Evolutionary conservation across 2,797 vertebrate genomes (phyloP).

Genomic region (Danio jaintianensis): DNA sequence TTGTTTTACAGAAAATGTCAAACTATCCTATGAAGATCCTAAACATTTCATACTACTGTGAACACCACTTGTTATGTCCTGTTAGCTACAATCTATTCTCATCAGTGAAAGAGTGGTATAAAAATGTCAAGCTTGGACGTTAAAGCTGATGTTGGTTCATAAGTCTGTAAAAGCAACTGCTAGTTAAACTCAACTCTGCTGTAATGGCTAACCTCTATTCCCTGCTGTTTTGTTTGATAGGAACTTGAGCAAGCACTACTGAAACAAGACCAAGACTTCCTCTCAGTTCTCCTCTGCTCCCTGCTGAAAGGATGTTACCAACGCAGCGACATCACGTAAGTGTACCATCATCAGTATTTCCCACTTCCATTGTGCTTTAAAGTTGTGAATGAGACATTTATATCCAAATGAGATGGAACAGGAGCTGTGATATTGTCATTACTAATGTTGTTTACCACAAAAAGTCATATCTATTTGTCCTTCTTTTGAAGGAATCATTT

Average conservation of each 20-base stretch:
- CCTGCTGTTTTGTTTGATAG: slow-evolving; percentile 70
- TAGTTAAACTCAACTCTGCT: slow-evolving; percentile 22
- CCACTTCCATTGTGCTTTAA: not conserved
- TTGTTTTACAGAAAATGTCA: slow-evolving; percentile 6
- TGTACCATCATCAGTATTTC: slow-evolving; percentile 49
- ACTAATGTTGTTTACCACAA: not conserved
- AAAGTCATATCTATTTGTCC: not conserved
- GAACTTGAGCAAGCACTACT: slow-evolving; percentile 95
- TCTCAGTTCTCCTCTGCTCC: slow-evolving; percentile 91
- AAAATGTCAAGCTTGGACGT: slow-evolving; percentile 24
- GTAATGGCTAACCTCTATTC: slow-evolving; percentile 48
- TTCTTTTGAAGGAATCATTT: not conserved
- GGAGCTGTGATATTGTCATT: too few species aligned
- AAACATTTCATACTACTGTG: not conserved
- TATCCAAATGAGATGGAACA: too few species aligned
- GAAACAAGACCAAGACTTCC: slow-evolving; percentile 90
- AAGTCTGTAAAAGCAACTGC: slow-evolving; percentile 13
- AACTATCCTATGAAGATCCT: not conserved
- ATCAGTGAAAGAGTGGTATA: slow-evolving; percentile 25
- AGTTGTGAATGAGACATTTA: not conserved
- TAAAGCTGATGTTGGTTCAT: slow-evolving; percentile 30
- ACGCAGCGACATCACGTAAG: slow-evolving; percentile 96
- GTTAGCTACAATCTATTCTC: not conserved
- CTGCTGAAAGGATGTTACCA: slow-evolving; percentile 98
- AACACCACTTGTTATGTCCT: not conserved